Conservation (phyloP, 2,797 vertebrate genomes). For the Taeniopygia guttata region DNA sequence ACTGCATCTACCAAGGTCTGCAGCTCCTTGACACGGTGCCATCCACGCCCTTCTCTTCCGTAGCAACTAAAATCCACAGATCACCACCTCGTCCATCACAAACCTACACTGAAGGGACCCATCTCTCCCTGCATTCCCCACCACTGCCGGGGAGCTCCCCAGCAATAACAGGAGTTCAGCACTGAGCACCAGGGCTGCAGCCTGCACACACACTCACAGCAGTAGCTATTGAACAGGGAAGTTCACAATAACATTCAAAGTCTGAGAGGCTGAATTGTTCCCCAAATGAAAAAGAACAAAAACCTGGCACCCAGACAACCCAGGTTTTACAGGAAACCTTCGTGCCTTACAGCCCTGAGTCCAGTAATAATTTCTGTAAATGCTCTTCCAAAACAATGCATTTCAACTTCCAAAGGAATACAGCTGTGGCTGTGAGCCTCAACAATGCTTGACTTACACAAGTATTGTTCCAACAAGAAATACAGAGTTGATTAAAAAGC, state of each 20-base stretch:
- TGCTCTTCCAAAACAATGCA: not conserved
- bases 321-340: not conserved
- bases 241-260: not conserved
- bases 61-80: not conserved
- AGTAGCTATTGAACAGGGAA: not conserved
- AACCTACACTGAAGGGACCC: not conserved
- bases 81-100: not conserved
- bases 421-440: not conserved
- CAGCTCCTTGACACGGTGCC: not conserved
- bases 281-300: not conserved
- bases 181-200: not conserved
- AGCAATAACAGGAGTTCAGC: not conserved
- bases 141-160: not conserved
- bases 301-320: not conserved
- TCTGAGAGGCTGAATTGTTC: not conserved
- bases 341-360: not conserved
- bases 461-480: not conserved
- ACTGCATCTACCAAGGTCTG: not conserved
- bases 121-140: not conserved
- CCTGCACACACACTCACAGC: accelerated
- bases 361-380: not conserved
- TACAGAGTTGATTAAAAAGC: not conserved
- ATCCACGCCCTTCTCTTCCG: not conserved
- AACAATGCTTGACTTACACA: not conserved
- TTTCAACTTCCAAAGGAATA: not conserved